Percentiles rank a stretch among this genome's conserved stretches.
Evolutionary conservation across 1,140 invertebrate genomes (phyloP).

Genomic region (Papilio glaucus): DNA sequence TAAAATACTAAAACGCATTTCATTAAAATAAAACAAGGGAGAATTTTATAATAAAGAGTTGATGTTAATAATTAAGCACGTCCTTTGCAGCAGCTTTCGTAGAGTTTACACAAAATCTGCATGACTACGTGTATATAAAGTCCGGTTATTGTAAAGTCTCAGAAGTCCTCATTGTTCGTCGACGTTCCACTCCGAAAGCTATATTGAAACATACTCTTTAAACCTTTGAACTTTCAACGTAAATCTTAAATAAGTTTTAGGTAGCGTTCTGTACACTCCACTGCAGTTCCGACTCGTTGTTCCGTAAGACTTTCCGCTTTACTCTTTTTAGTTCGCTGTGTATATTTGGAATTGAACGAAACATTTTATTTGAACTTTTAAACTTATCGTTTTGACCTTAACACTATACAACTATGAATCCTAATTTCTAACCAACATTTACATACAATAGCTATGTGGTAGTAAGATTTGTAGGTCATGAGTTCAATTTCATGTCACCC

Average conservation of each 20-base stretch:
- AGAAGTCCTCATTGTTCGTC: not conserved
- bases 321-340: not conserved
- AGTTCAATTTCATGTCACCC: too few relatives aligned
- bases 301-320: constrained; percentile 8
- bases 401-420: too few relatives aligned
- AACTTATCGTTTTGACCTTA: not conserved
- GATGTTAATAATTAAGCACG: not conserved
- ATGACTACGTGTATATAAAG: constrained; percentile 5
- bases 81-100: not conserved
- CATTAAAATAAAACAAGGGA: not conserved
- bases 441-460: too few relatives aligned
- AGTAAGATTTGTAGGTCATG: too few relatives aligned
- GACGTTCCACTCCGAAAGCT: constrained; percentile 14
- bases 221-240: constrained; percentile 34
- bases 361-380: constrained; percentile 4
- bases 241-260: constrained; percentile 35
- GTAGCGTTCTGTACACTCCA: constrained; percentile 15
- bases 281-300: constrained; percentile 3
- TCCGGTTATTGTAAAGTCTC: constrained; percentile 10
- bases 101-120: constrained; percentile 7
- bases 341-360: constrained; percentile 7
- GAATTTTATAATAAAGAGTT: not conserved
- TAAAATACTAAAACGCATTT: too few relatives aligned
- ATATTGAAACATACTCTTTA: constrained; percentile 33
- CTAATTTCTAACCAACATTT: too few relatives aligned